These are phyloP conservation scores for Psettodes erumei DNA, from an alignment of 2,113 vertebrate genomes.

Conservation along the genomic window DNA sequence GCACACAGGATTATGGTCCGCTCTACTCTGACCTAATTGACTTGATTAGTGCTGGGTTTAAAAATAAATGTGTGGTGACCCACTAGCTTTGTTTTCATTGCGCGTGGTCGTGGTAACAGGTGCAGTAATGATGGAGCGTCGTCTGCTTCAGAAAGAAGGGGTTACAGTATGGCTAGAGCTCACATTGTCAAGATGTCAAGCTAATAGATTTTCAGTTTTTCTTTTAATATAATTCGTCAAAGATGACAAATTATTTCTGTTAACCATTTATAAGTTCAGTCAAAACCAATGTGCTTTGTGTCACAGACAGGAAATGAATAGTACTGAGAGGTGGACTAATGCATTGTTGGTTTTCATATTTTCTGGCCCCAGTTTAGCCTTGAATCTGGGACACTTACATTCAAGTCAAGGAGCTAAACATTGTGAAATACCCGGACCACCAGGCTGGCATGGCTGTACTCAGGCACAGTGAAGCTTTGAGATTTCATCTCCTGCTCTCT, in stretches of 20 bases:
- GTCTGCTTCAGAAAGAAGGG: constrained; percentile 14
- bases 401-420: neutral
- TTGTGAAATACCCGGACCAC: neutral
- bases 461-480: neutral
- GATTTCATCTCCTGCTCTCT: neutral
- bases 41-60: constrained; percentile 78
- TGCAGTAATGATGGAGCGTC: constrained; percentile 13
- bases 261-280: too few species aligned
- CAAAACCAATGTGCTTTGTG: too few species aligned
- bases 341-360: neutral
- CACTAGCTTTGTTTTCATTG: constrained; percentile 73
- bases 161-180: neutral
- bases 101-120: constrained; percentile 29
- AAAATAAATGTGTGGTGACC: constrained; percentile 78
- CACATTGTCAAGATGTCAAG: neutral
- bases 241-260: too few species aligned
- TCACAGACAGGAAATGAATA: too few species aligned
- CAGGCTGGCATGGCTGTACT: neutral
- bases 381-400: neutral
- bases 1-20: constrained; percentile 67
- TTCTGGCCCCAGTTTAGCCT: neutral
- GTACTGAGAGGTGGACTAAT: neutral
- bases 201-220: neutral
- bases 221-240: too few species aligned
- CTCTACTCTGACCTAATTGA: constrained; percentile 79